phyloP scores from a whole-genome alignment of 2,113 vertebrate species.

The Ptychochromis oligacanthus region DNA sequence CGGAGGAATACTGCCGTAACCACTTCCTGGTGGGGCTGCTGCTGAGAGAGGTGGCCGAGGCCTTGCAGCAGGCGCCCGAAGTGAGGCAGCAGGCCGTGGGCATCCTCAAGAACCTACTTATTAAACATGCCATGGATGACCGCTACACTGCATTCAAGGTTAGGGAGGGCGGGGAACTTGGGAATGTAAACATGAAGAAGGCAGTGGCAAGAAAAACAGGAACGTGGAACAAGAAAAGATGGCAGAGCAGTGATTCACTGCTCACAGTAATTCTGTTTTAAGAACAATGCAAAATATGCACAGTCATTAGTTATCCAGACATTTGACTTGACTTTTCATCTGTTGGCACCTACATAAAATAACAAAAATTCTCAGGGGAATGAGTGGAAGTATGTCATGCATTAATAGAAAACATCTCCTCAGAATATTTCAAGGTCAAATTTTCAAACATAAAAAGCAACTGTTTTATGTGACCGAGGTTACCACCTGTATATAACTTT shows the following conservation, averaged over 20 bases:
- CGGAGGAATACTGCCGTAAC: constrained; percentile 94
- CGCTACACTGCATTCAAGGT: constrained; percentile 85
- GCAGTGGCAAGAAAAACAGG: not conserved
- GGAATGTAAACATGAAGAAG: not conserved
- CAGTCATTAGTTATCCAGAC: not conserved
- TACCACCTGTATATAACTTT: not conserved
- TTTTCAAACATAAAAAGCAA: not conserved
- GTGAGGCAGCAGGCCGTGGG: constrained; percentile 89
- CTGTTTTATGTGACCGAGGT: not conserved
- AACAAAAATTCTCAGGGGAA: no score
- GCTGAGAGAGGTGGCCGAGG: constrained; percentile 89
- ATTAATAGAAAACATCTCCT: not conserved
- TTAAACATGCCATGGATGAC: constrained; percentile 95
- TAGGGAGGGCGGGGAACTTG: not conserved
- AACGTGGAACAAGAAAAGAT: not conserved
- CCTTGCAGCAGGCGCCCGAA: constrained; percentile 88
- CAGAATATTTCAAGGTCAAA: no score
- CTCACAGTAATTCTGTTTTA: not conserved
- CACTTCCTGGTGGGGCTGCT: constrained; percentile 96
- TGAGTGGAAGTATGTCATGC: no score
- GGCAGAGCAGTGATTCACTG: not conserved
- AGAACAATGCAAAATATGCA: not conserved
- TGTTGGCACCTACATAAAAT: rapidly evolving
- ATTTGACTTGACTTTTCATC: not conserved
- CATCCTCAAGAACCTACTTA: constrained; percentile 91